Percentiles rank a stretch among this genome's conserved stretches.
These are phyloP conservation scores for Brevimyrus niger DNA, from an alignment of 2,113 vertebrate species.

Conservation along the genomic window DNA sequence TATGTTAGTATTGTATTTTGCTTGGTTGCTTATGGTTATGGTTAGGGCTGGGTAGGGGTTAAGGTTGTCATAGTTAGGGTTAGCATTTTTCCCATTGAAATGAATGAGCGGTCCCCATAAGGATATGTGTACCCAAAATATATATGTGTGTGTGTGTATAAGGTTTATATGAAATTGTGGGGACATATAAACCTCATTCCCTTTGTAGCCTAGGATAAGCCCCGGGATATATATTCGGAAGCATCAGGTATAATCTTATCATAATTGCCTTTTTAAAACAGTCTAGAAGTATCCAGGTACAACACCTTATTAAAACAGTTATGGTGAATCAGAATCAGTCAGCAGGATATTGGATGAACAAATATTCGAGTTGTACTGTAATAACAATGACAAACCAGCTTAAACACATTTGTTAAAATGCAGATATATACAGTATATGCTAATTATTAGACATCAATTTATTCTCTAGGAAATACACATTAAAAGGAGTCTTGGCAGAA, in stretches of 20 bases:
- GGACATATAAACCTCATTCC: too few relatives aligned
- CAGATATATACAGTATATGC: not conserved
- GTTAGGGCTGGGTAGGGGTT: too few relatives aligned
- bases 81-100: too few relatives aligned
- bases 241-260: not conserved
- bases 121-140: not conserved
- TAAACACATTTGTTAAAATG: not conserved
- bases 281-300: not conserved
- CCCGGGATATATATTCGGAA: not conserved
- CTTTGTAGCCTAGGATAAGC: not conserved
- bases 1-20: too few relatives aligned
- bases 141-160: not conserved
- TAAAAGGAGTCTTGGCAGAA: not conserved
- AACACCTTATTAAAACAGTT: not conserved
- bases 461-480: not conserved
- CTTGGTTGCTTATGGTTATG: too few relatives aligned
- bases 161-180: too few relatives aligned
- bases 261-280: not conserved
- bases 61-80: too few relatives aligned
- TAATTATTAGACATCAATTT: not conserved
- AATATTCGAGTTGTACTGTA: not conserved
- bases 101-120: too few relatives aligned
- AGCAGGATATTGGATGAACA: not conserved
- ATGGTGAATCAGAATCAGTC: not conserved
- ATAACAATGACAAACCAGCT: not conserved